A percentile compares a stretch with the other conserved stretches of the same genome.
phyloP scores from a whole-genome alignment of 2,888 invertebrate species.

The Drosophila peninsularis region DNA sequence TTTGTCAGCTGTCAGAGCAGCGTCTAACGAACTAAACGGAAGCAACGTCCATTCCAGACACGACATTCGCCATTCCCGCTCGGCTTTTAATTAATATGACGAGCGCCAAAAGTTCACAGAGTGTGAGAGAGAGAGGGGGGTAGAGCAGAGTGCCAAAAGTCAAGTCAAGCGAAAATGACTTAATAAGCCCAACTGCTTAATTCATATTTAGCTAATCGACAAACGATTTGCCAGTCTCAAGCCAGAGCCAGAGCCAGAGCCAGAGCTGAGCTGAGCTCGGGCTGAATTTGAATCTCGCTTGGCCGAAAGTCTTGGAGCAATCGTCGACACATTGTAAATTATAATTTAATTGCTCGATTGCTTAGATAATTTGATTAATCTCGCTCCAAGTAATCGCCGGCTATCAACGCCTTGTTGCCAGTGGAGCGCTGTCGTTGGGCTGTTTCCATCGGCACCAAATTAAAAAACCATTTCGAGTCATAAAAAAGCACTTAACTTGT shows the following conservation, averaged over 20 bases:
- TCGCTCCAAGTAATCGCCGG: constrained; percentile 37
- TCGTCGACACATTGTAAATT: constrained; percentile 65
- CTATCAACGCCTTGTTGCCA: constrained; percentile 63
- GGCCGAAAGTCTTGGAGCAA: constrained; percentile 1
- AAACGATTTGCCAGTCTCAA: constrained; percentile 3
- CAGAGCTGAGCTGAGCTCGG: neutral
- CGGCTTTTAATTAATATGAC: constrained; percentile 40
- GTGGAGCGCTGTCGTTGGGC: neutral
- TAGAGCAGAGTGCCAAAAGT: constrained; percentile 5
- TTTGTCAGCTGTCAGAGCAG: constrained; percentile 79
- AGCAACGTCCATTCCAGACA: neutral
- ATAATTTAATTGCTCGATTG: constrained; percentile 65
- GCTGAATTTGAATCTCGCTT: constrained; percentile 8
- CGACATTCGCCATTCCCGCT: constrained; percentile 20
- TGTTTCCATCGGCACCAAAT: constrained; percentile 77
- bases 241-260: neutral
- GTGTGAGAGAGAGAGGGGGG: neutral
- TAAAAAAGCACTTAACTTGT: constrained; percentile 81
- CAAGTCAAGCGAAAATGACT: constrained; percentile 34
- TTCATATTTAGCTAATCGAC: constrained; percentile 30
- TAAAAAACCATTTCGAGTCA: constrained; percentile 80
- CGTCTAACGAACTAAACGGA: constrained; percentile 52
- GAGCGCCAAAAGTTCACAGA: constrained; percentile 15
- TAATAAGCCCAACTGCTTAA: constrained; percentile 25
- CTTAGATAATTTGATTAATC: constrained; percentile 62